Evolutionary conservation across 2,888 invertebrate genomes (phyloP).

Genomic region (Hemaris fuciformis): DNA sequence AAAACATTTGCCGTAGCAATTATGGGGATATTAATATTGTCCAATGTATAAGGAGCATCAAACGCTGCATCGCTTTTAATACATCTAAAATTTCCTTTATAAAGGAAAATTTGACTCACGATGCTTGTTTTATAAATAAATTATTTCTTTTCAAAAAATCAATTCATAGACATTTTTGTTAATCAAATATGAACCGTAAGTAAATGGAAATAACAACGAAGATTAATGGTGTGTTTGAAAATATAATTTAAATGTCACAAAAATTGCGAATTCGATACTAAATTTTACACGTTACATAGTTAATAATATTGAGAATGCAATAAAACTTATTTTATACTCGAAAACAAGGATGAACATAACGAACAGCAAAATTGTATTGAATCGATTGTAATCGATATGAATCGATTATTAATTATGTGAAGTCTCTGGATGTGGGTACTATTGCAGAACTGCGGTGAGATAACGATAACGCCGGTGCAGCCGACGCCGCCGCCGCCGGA

Average conservation of each 20-base stretch:
- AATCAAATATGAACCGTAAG: no score
- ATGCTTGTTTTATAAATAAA: neutral
- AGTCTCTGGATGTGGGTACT: neutral
- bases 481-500: constrained; percentile 61
- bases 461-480: constrained; percentile 82
- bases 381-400: neutral
- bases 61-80: neutral
- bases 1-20: no score
- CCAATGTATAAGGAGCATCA: neutral
- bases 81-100: neutral
- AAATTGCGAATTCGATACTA: neutral
- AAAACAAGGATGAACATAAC: neutral
- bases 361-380: neutral
- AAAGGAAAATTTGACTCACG: neutral
- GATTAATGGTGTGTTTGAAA: no score
- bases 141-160: neutral
- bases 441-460: constrained; percentile 80
- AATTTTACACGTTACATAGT: neutral
- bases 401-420: neutral
- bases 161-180: neutral
- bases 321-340: neutral
- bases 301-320: neutral
- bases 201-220: no score
- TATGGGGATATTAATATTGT: neutral
- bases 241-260: no score